These are phyloP conservation scores for Melanargia galathea DNA, from an alignment of 2,888 invertebrate genomes.

Conservation along the genomic window DNA sequence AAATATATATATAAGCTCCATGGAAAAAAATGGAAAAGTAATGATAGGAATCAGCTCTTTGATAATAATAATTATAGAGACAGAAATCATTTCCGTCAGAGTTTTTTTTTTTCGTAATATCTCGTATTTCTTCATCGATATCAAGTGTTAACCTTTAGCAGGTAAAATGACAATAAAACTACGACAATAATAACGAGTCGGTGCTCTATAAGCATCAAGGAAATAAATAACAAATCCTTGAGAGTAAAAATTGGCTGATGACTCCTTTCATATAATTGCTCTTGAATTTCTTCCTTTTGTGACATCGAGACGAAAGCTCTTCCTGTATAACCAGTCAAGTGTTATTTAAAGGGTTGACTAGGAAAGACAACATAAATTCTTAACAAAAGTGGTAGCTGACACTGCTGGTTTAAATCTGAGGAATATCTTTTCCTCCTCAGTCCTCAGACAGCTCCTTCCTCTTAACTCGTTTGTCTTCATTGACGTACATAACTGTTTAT, in stretches of 20 bases:
- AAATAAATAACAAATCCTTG: slow-evolving; percentile 8
- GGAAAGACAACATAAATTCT: background rate
- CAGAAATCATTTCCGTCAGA: background rate
- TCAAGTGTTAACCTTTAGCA: slow-evolving; percentile 3
- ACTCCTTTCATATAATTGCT: slow-evolving; percentile 12
- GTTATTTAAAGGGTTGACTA: background rate
- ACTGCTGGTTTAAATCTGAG: background rate
- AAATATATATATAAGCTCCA: no score
- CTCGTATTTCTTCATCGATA: background rate
- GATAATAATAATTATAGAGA: no score
- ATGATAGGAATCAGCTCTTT: no score
- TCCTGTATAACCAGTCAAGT: slow-evolving; percentile 9
- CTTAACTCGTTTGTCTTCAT: background rate
- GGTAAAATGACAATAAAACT: slow-evolving; percentile 1
- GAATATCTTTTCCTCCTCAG: background rate
- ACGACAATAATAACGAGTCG: background rate
- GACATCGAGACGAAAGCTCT: slow-evolving; percentile 1
- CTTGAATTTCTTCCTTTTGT: slow-evolving; percentile 14
- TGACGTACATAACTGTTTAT: no score
- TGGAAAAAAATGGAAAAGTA: no score
- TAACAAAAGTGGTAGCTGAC: background rate
- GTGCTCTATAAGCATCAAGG: slow-evolving; percentile 8
- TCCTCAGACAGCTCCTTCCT: background rate
- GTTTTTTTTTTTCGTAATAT: background rate
- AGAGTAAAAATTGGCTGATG: slow-evolving; percentile 7